These are phyloP conservation scores for Catocala nupta DNA, from an alignment of 2,888 invertebrate genomes.

Conservation along the genomic window DNA sequence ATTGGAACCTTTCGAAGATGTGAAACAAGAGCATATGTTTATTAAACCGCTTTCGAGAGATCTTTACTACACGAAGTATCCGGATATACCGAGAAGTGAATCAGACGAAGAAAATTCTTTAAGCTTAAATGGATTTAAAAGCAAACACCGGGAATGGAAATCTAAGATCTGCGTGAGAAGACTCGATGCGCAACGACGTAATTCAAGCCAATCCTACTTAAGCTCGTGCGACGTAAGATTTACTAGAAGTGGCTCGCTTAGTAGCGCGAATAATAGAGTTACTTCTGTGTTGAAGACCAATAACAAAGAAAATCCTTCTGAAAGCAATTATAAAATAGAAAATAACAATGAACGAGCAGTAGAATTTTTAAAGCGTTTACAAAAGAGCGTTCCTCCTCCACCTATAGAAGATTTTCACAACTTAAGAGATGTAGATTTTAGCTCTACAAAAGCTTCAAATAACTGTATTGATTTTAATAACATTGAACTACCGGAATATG, in stretches of 20 bases:
- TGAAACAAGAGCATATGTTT: slow-evolving; percentile 72
- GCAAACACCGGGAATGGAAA: slow-evolving; percentile 76
- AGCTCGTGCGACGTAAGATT: slow-evolving; percentile 55
- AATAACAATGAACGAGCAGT: slow-evolving; percentile 65
- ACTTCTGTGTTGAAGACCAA: slow-evolving; percentile 55
- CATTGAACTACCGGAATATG: slow-evolving; percentile 70
- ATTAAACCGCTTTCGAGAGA: slow-evolving; percentile 78
- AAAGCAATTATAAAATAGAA: slow-evolving; percentile 22
- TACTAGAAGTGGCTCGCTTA: slow-evolving; percentile 53
- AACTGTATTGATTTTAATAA: slow-evolving; percentile 59
- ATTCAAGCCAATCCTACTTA: slow-evolving; percentile 55
- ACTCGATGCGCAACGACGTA: slow-evolving; percentile 61
- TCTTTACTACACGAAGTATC: slow-evolving; percentile 75
- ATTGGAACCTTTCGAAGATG: slow-evolving; percentile 80
- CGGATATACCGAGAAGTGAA: slow-evolving; percentile 81
- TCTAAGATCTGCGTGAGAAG: slow-evolving; percentile 71
- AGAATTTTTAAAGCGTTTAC: slow-evolving; percentile 70
- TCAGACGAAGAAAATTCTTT: slow-evolving; percentile 80
- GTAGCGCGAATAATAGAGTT: slow-evolving; percentile 11
- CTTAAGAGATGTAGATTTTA: slow-evolving; percentile 28
- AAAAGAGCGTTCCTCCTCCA: slow-evolving; percentile 76
- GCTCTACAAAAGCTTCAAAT: slow-evolving; percentile 43
- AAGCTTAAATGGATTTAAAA: slow-evolving; percentile 71
- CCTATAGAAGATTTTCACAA: slow-evolving; percentile 61
- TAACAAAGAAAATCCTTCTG: slow-evolving; percentile 17